Evolutionary conservation across 2,888 invertebrate species (phyloP).

Genomic region (Mycalesis mineus): DNA sequence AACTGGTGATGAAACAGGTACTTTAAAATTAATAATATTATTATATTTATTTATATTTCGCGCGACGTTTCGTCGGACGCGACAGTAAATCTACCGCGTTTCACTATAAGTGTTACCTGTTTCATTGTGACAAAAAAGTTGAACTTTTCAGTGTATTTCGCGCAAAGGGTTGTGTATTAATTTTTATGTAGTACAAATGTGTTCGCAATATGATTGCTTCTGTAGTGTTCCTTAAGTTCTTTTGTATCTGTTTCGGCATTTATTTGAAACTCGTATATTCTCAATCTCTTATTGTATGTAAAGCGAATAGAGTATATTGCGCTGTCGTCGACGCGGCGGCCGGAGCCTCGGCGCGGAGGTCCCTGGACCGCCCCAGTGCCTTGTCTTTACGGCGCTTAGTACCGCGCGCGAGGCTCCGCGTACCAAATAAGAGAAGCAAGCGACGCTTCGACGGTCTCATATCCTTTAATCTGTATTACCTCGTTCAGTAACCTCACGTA

Average conservation of each 20-base stretch:
- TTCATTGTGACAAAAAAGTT: constrained; percentile 69
- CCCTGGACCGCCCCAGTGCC: constrained; percentile 21
- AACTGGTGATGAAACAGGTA: constrained; percentile 61
- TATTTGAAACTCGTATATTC: constrained; percentile 67
- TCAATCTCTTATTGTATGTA: constrained; percentile 49
- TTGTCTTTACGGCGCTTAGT: constrained; percentile 26
- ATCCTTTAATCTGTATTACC: constrained; percentile 61
- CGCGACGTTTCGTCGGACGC: constrained; percentile 22
- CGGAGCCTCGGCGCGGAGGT: constrained; percentile 12
- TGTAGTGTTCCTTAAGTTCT: constrained; percentile 76
- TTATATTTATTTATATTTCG: constrained; percentile 30
- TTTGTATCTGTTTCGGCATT: constrained; percentile 67
- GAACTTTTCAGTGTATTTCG: constrained; percentile 75
- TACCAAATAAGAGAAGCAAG: constrained; percentile 70
- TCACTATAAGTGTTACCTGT: constrained; percentile 36
- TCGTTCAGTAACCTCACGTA: constrained; percentile 70
- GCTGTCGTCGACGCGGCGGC: neutral
- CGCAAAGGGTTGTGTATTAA: constrained; percentile 78
- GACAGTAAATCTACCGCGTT: constrained; percentile 18
- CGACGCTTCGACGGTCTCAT: constrained; percentile 39
- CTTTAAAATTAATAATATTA: constrained; percentile 33
- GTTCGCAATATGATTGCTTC: constrained; percentile 78
- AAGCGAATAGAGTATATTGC: constrained; percentile 23
- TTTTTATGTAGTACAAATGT: constrained; percentile 79
- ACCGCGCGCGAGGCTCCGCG: constrained; percentile 32